Percentiles rank a stretch among this genome's conserved stretches.
Conservation (phyloP, 2,113 vertebrate species). For the Oryzias curvinotus region DNA sequence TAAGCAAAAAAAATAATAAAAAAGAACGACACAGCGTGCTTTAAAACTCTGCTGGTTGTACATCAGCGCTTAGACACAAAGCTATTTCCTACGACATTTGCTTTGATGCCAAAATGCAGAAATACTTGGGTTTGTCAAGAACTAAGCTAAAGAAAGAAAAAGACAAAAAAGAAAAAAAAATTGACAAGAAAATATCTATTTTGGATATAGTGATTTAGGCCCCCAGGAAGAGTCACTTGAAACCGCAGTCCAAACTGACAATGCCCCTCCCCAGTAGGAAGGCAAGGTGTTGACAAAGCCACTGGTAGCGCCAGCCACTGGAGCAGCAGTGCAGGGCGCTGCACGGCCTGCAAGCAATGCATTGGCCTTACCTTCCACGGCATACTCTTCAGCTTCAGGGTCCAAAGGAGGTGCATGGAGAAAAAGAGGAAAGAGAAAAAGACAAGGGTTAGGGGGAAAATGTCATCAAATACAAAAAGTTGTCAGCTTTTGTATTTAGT, state of each 20-base stretch:
- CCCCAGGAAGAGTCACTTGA: constrained; percentile 68
- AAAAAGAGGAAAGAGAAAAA: constrained; percentile 28
- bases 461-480: too few species aligned
- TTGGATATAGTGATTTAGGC: constrained; percentile 57
- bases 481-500: too few species aligned
- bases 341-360: constrained; percentile 40
- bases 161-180: not conserved
- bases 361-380: constrained; percentile 77
- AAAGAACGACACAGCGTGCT: constrained; percentile 23
- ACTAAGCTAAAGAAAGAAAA: constrained; percentile 11
- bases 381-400: constrained; percentile 73
- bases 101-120: too few species aligned
- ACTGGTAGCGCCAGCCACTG: constrained; percentile 50
- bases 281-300: constrained; percentile 47
- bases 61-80: too few species aligned
- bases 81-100: too few species aligned
- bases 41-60: constrained; percentile 6
- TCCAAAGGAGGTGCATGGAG: constrained; percentile 20
- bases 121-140: not conserved
- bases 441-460: not conserved
- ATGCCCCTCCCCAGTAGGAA: constrained; percentile 66
- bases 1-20: constrained; percentile 9
- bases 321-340: constrained; percentile 45
- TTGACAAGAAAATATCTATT: constrained; percentile 24
- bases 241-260: constrained; percentile 83